These are phyloP conservation scores for Lophius piscatorius DNA, from an alignment of 2,113 vertebrate species.

Conservation along the genomic window DNA sequence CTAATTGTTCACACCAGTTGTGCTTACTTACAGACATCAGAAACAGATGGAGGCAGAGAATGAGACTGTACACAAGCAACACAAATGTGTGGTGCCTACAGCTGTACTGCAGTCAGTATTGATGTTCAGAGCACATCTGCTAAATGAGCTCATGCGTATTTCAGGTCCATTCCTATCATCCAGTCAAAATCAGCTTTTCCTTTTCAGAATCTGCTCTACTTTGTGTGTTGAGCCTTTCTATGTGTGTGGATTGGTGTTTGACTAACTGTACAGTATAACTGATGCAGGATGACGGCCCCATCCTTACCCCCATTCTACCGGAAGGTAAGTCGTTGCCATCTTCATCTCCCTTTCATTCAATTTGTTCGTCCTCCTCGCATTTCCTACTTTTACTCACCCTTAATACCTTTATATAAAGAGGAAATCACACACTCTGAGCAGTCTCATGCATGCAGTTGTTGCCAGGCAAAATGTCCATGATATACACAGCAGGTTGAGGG, in stretches of 20 bases:
- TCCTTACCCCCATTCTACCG: not conserved
- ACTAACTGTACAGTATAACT: conserved; percentile 25
- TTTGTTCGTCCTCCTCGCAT: too few relatives aligned
- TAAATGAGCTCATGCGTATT: conserved; percentile 52
- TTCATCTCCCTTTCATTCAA: too few relatives aligned
- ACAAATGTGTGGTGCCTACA: conserved; percentile 11
- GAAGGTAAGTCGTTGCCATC: too few relatives aligned
- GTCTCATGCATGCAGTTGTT: conserved; percentile 58
- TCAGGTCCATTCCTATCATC: conserved; percentile 38
- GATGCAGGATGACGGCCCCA: conserved; percentile 22
- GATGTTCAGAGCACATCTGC: conserved; percentile 49
- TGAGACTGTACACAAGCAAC: not conserved
- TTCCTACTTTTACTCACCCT: too few relatives aligned
- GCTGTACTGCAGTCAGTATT: conserved; percentile 23
- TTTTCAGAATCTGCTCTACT: conserved; percentile 13
- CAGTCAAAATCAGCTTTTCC: conserved; percentile 40
- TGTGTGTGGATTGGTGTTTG: not conserved
- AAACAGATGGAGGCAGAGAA: not conserved
- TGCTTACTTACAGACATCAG: not conserved
- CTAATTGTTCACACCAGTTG: not conserved
- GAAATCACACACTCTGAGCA: conserved; percentile 17
- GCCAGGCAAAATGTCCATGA: conserved; percentile 64
- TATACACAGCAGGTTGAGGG: conserved; percentile 15
- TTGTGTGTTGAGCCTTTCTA: conserved; percentile 3
- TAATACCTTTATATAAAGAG: conserved; percentile 4